Percentiles rank a stretch among this genome's conserved stretches.
These are phyloP conservation scores for Drosophila elegans DNA, from an alignment of 1,140 invertebrate species.

Conservation along the genomic window DNA sequence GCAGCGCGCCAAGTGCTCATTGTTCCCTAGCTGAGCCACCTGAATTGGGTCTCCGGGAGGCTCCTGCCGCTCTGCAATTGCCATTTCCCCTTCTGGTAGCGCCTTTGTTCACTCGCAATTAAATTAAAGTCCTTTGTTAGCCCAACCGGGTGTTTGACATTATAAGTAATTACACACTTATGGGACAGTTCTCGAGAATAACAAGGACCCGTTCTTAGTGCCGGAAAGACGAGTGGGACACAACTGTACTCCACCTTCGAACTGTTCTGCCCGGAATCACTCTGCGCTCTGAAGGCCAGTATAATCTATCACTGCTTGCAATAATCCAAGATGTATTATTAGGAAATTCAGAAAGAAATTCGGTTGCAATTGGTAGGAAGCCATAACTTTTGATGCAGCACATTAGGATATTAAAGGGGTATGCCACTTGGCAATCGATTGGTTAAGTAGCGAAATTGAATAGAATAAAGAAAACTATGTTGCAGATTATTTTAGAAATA, in stretches of 20 bases:
- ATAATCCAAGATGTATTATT: background rate
- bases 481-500: too few species aligned
- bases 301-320: background rate
- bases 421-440: too few species aligned
- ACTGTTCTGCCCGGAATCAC: background rate
- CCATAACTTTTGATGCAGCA: too few species aligned
- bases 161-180: conserved; percentile 52
- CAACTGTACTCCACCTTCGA: conserved; percentile 3
- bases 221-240: conserved; percentile 9
- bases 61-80: background rate
- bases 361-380: too few species aligned
- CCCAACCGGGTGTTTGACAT: conserved; percentile 44
- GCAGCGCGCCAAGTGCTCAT: conserved; percentile 5
- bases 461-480: too few species aligned
- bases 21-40: conserved; percentile 2
- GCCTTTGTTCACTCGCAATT: conserved; percentile 61
- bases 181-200: conserved; percentile 37
- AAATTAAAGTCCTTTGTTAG: conserved; percentile 47
- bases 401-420: too few species aligned
- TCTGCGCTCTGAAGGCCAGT: too few species aligned
- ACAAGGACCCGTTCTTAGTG: conserved; percentile 38
- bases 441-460: too few species aligned
- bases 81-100: conserved; percentile 13
- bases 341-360: too few species aligned
- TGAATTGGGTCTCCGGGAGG: conserved; percentile 15